phyloP scores from a whole-genome alignment of 2,888 invertebrate species.

The Patella depressa region DNA sequence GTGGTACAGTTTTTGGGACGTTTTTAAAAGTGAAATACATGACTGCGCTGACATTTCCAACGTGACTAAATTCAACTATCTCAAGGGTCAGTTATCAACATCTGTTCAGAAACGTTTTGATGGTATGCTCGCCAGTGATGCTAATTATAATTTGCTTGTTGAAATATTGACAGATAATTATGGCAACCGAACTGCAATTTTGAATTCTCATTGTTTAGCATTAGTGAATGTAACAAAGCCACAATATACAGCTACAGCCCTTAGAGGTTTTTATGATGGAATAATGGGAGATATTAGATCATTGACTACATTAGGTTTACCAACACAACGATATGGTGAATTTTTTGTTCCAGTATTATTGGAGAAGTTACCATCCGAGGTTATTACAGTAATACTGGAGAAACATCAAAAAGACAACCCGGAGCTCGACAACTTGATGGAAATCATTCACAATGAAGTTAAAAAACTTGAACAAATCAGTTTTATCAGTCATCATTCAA shows the following conservation, averaged over 20 bases:
- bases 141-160: neutral
- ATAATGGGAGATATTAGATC: slow-evolving; percentile 2
- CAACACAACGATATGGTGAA: neutral
- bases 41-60: neutral
- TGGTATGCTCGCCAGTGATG: neutral
- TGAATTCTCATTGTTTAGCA: neutral
- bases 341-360: neutral
- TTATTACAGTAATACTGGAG: neutral
- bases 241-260: neutral
- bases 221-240: neutral
- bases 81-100: neutral
- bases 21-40: neutral
- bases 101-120: neutral
- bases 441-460: no score
- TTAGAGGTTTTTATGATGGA: neutral
- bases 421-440: no score
- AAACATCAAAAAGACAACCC: neutral
- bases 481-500: no score
- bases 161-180: neutral
- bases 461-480: no score
- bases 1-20: no score
- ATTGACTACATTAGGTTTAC: neutral
- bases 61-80: neutral
- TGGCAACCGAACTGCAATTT: neutral
- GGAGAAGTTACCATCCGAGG: neutral